phyloP scores from a whole-genome alignment of 2,113 vertebrate genomes.

The Hydrolagus affinis region DNA sequence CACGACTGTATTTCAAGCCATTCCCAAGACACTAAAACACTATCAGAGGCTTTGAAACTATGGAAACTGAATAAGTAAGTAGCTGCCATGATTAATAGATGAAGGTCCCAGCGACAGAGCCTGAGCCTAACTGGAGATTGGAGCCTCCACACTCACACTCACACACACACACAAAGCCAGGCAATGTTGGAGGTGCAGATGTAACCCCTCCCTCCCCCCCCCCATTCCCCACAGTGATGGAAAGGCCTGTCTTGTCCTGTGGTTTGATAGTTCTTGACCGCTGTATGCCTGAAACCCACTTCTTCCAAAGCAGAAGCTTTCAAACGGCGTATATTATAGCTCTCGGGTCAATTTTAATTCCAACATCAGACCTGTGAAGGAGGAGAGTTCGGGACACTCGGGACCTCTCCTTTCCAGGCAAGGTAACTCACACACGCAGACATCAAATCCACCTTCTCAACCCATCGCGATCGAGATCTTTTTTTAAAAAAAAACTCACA shows the following conservation, averaged over 20 bases:
- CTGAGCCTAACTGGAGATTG: constrained; percentile 62
- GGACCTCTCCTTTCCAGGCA: background rate
- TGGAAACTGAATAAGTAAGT: constrained; percentile 97
- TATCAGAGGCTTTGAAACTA: constrained; percentile 93
- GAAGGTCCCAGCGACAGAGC: constrained; percentile 78
- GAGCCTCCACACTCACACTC: constrained; percentile 14
- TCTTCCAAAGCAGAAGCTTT: background rate
- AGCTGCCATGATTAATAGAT: constrained; percentile 99
- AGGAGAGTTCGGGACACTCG: background rate
- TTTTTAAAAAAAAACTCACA: background rate
- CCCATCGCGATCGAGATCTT: background rate
- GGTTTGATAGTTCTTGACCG: background rate
- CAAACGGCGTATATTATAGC: background rate
- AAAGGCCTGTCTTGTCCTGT: background rate
- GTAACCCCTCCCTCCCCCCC: too few species aligned
- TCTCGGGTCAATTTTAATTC: constrained; percentile 45
- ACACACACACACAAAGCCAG: constrained; percentile 31
- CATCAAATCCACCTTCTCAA: background rate
- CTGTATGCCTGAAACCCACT: background rate
- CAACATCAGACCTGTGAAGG: constrained; percentile 38
- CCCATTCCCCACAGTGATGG: background rate
- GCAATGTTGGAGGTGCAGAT: constrained; percentile 28
- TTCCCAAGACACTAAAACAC: constrained; percentile 83
- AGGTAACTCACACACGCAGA: background rate
- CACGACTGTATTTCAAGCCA: constrained; percentile 59